Base-by-base conservation (phyloP, 2,797 vertebrate species). In the Neostethus bicornis region DNA sequence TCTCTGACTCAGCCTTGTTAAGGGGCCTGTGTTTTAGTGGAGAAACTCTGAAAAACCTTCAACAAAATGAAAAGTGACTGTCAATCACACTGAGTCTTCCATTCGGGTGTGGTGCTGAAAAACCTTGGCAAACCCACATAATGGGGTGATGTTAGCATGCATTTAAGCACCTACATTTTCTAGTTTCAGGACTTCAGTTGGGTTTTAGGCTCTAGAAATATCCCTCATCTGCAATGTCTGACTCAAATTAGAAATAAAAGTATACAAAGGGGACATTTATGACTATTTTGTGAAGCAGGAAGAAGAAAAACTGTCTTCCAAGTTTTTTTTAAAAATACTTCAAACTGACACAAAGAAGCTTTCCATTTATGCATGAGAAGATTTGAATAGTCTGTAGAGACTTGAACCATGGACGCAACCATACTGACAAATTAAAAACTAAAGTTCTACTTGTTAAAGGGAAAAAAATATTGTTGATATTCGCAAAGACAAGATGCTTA, bases 11-110 rank as follows among this genome's bases (percentile, higher is more conserved):
- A 34, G 69, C 61, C 79, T 85, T 50, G 75, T 86, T 74, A 68
- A 77, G 90, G 73, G 77, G 78, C 72, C 60, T 84, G 38, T 60
- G 83, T 85, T 87, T 81, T 80, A 85, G 66, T 26, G 4, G 70
- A 50, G 71, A 77, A 70, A 84, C 72, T 60, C 69, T 70, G 48
- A 51, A 41, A 75, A 61, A 72, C 52, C 48, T 51, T 42, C 39
- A 64, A 73, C 49, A 5, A 77, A 88, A 88, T 89, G 70, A 73
- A 79, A 84, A 83, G 78, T 86, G 84, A 89, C 86, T 51, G 69
- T 88, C 79, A 85, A 64, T 84, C 79, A 83, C 79, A 81, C 48
- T 72, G 79, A 76, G 75, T 81, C 71, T 70, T 73, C 49, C 49
- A 28, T 56, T 72, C 23, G 37, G 70, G 72, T 71, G 77, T 68